Conservation (phyloP, 2,888 invertebrate genomes). For the Drosophila melanosoma region DNA sequence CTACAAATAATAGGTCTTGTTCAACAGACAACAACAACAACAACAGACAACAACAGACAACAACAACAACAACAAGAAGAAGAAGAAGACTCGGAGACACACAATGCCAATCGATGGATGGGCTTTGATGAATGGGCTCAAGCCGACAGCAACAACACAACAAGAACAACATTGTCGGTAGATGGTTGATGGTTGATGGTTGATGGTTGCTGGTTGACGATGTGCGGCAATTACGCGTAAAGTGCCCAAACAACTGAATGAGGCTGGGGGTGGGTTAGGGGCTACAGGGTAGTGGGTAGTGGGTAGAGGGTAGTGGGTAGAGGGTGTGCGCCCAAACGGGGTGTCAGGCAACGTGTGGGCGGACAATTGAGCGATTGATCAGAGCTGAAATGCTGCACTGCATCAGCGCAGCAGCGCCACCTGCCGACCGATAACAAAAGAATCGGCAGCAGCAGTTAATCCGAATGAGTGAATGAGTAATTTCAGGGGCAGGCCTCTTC, state of each 20-base stretch:
- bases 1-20: slow-evolving; percentile 83
- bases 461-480: neutral
- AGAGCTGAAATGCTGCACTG: slow-evolving; percentile 9
- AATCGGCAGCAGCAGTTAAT: slow-evolving; percentile 13
- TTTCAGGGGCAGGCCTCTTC: neutral
- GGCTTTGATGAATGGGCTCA: slow-evolving; percentile 68
- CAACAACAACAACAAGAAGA: neutral
- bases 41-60: slow-evolving; percentile 46
- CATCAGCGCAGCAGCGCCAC: slow-evolving; percentile 39
- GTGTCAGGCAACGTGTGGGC: slow-evolving; percentile 30
- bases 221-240: slow-evolving; percentile 73
- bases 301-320: neutral
- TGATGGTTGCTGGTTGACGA: slow-evolving; percentile 35
- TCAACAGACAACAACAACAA: slow-evolving; percentile 44
- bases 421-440: slow-evolving; percentile 35
- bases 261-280: neutral
- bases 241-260: slow-evolving; percentile 62
- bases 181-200: slow-evolving; percentile 13
- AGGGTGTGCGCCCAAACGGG: slow-evolving; percentile 8
- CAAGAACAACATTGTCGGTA: slow-evolving; percentile 23
- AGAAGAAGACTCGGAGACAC: slow-evolving; percentile 16
- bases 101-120: slow-evolving; percentile 62
- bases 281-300: neutral
- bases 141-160: slow-evolving; percentile 44
- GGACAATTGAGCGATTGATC: slow-evolving; percentile 38